Base-by-base conservation (phyloP, 2,113 vertebrate species). In the Oncorhynchus kisutch region DNA sequence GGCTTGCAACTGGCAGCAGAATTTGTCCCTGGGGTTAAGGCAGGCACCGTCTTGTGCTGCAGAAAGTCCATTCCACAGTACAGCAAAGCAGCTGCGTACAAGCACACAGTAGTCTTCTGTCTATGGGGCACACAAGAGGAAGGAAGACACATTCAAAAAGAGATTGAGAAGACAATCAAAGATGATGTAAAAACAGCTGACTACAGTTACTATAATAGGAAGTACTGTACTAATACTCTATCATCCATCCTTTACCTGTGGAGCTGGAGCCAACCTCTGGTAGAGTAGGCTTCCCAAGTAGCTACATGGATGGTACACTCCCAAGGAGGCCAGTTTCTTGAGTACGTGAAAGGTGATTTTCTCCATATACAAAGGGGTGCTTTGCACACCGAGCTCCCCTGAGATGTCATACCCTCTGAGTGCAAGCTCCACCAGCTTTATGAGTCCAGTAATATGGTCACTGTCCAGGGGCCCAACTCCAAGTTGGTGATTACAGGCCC, bases 281-380 rank as follows among this genome's bases (percentile, higher is more conserved):
- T 92, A 93, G 31, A 98, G 94, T 59, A 95, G 74, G 1, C 85
- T 81, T 0, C 92, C 93, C 0, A 93, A 81, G 2, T 74, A 81
- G 29, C 88, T 78, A 45, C 87, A 91, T 12, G 85, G 81, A 0
- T 54, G 75, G 0, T 84, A 85, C 24, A 76, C 80, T 34, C 88
- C 88, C 0, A 71, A 81, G 1, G 84, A 16, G 0, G 87, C 89
- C 0, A 91, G 22, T 34, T 94, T 96, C 64, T 93, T 92, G 16
- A 97, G 78, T 22, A 97, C 91, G 49, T 97, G 94, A 80, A 95
- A 96, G 3, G 97, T 81, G 20, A 98, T 95, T 73, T 96, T 96
- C 87, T 97, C 97, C 86, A 98, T 90, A 86, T 98, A 98, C 3
- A 97, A 90, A 0, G 92, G 91, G 1, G 78, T 80, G 1, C 86